Percentiles rank a stretch among this genome's conserved stretches.
Evolutionary conservation across 2,888 invertebrate genomes (phyloP).

Genomic region (Diplolepis rosae): DNA sequence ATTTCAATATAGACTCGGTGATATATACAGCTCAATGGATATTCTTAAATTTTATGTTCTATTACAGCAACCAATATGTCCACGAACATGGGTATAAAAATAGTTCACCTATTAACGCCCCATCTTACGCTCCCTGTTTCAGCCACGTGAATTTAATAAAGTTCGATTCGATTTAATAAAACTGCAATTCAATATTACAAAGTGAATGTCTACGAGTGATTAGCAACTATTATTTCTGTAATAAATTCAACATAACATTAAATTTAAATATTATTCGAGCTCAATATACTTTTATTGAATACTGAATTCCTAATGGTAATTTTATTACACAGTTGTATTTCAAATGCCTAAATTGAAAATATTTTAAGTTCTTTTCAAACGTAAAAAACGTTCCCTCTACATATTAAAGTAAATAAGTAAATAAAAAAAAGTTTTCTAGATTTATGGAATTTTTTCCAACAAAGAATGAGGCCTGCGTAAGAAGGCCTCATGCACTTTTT

Average conservation of each 20-base stretch:
- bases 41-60: conserved; percentile 63
- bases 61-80: conserved; percentile 67
- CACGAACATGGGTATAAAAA: conserved; percentile 61
- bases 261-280: not conserved
- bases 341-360: no score
- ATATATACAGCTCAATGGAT: conserved; percentile 50
- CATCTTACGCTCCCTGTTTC: conserved; percentile 3
- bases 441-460: no score
- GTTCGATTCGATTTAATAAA: conserved; percentile 30
- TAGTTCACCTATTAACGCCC: conserved; percentile 64
- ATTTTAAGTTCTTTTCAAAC: no score
- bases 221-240: not conserved
- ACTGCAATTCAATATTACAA: not conserved
- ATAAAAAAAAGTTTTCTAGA: not conserved
- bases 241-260: not conserved
- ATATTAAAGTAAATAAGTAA: no score
- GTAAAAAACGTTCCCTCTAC: no score
- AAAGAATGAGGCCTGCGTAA: not conserved
- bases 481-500: not conserved
- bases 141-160: conserved; percentile 59
- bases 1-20: conserved; percentile 64
- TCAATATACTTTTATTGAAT: not conserved
- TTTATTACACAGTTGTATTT: no score
- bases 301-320: not conserved
- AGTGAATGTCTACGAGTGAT: not conserved